Base-by-base conservation (phyloP, 2,888 invertebrate species). In the Campoplex capitator region DNA sequence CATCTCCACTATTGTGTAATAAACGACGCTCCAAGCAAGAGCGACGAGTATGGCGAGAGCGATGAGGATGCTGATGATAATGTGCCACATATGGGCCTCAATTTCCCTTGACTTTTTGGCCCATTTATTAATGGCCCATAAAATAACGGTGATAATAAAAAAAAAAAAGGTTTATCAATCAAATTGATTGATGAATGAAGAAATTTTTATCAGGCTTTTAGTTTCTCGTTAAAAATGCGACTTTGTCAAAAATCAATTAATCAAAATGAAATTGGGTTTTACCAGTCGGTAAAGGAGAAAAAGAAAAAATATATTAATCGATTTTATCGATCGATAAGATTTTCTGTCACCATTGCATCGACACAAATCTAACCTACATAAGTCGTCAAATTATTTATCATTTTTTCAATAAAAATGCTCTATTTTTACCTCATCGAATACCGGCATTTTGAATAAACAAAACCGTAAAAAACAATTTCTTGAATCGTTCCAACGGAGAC, bases 1-100 rank as follows among this genome's bases (percentile, higher is more conserved):
- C 89, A 89, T 88, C 75, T 73, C 76, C 56, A 87, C 87, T 73
- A 87, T 85, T 76, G 87, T 86, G 86, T 83, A 85, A 74, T 86
- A 87, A 85, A 89, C 75, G 56, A 88, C 82, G 76, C 83, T 84
- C 87, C 87, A 86, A 54, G 76, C 87, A 42, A 88, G 56, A 54
- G 85, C 81, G 82, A 80, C 74, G 70, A 88, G 35, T 28, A 74
- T 62, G 11, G 13, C 35, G 58, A 87, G 75, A 38, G 68, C 82
- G 62, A 87, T 70, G 58, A 86, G 56, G 35, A 77, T 38, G 67
- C 86, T 77, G 62, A 86, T 51, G 7, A 88, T 65, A 56, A 85
- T 58, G 73, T 83, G 83, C 88, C 85, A 88, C 86, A 87, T 87
- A 68, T 77, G 80, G 70, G 68, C 62, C 78, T 42, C 28, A 77